Base-by-base conservation (phyloP, 2,888 invertebrate genomes). In the Panzeria rudis region DNA sequence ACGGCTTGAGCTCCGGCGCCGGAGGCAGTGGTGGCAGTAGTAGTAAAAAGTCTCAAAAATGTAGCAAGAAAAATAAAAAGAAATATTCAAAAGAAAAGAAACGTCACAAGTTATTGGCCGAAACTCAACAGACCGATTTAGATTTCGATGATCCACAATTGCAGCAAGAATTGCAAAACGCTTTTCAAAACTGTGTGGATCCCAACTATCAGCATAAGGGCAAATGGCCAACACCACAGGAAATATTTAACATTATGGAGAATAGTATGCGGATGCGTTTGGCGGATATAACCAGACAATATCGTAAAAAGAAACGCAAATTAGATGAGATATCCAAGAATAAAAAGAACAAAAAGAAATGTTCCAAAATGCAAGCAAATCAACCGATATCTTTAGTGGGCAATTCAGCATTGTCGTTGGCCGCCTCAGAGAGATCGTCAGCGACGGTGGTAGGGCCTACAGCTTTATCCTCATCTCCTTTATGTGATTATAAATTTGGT, bases 251-350 rank as follows among this genome's bases (percentile, higher is more conserved):
- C 90, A 95, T 95, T 1, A 95, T 96, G 92, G 97, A 97, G 91
- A 93, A 96, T 88, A 96, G 97, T 88, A 97, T 97, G 96, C 94
- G 97, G 52, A 95, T 95, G 92, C 94, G 95, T 79, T 91, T 98
- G 84, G 96, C 97, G 25, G 97, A 97, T 71, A 93, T 98, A 35
- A 96, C 97, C 89, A 94, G 96, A 32, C 95, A 96, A 89, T 96
- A 97, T 90, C 95, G 95, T 86, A 97, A 97, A 90, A 97, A 97
- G 90, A 96, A 97, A 90, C 95, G 95, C 38, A 97, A 97, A 91
- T 93, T 98, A n/a, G 95, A 95, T 84, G 95, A 95, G 87, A 93
- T 96, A 54, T 89, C 88, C 6, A 91, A 90, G 86, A 90, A 89
- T 62, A 91, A 95, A 94, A 89, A 94, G 79, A 91, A 44, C 52